These are phyloP conservation scores for Dolichomitus sp. DNA, from an alignment of 2,888 invertebrate species.

Conservation along the genomic window DNA sequence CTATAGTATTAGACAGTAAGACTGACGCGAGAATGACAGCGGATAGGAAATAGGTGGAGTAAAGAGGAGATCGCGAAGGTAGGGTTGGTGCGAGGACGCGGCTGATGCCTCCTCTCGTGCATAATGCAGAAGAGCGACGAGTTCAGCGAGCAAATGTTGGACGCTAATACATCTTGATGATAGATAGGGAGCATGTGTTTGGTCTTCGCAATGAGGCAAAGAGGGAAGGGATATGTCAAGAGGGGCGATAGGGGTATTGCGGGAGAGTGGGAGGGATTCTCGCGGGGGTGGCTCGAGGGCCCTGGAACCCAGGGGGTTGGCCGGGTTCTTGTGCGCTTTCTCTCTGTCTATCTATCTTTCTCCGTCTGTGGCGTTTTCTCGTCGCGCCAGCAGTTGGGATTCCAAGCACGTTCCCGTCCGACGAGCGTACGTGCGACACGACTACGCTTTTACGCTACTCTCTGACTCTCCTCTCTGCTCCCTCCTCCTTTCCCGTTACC, in stretches of 20 bases:
- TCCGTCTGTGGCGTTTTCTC: slow-evolving; percentile 52
- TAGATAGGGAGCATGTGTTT: slow-evolving; percentile 85
- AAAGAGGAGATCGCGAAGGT: slow-evolving; percentile 40
- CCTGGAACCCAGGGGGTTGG: slow-evolving; percentile 62
- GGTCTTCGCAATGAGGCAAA: slow-evolving; percentile 83
- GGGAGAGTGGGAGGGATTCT: slow-evolving; percentile 67
- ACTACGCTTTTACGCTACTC: slow-evolving; percentile 85
- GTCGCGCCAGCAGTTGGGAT: slow-evolving; percentile 76
- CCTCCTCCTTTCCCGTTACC: slow-evolving; percentile 35
- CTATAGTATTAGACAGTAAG: slow-evolving; percentile 32
- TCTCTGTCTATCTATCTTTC: slow-evolving; percentile 26
- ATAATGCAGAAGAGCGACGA: slow-evolving; percentile 84
- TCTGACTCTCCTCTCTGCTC: slow-evolving; percentile 71
- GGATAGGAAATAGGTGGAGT: slow-evolving; percentile 22
- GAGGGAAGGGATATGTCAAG: slow-evolving; percentile 75
- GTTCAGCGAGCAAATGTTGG: slow-evolving; percentile 84
- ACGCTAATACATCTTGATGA: slow-evolving; percentile 86
- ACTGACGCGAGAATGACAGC: slow-evolving; percentile 33
- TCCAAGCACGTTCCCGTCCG: slow-evolving; percentile 85
- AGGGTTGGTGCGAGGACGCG: slow-evolving; percentile 40
- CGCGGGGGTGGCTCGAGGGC: slow-evolving; percentile 73
- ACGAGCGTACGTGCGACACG: slow-evolving; percentile 86
- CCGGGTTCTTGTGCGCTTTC: slow-evolving; percentile 50
- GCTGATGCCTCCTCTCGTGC: slow-evolving; percentile 75
- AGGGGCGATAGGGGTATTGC: slow-evolving; percentile 56